phyloP scores from a whole-genome alignment of 2,888 invertebrate genomes.

The Cryptocephalus primarius region DNA sequence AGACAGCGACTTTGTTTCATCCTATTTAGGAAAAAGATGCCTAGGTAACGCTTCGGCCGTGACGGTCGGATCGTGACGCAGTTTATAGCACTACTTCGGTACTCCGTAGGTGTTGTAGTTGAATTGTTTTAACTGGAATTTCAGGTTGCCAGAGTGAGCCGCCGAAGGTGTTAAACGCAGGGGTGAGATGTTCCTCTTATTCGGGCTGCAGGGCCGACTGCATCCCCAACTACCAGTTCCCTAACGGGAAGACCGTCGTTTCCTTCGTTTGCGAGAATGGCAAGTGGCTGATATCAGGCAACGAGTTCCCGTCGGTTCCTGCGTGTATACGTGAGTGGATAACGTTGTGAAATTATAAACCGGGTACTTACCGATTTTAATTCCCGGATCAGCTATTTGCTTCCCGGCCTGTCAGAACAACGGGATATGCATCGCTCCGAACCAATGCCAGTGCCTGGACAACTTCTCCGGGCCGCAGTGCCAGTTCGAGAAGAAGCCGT shows the following conservation, averaged over 20 bases:
- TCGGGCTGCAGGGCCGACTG: conserved; percentile 45
- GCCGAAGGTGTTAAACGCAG: conserved; percentile 29
- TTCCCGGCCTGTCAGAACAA: conserved; percentile 65
- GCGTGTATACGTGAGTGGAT: conserved; percentile 48
- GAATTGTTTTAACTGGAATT: conserved; percentile 1
- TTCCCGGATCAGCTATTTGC: conserved; percentile 69
- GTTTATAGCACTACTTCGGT: too few relatives aligned
- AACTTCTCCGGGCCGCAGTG: conserved; percentile 64
- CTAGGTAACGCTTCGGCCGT: too few relatives aligned
- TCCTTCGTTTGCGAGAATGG: conserved; percentile 40
- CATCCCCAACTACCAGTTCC: conserved; percentile 40
- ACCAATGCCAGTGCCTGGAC: conserved; percentile 64
- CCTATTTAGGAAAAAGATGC: too few relatives aligned
- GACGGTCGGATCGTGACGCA: too few relatives aligned
- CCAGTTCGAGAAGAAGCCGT: conserved; percentile 62
- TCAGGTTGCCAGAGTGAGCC: conserved; percentile 29
- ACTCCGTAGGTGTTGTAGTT: not conserved
- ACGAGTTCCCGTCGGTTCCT: conserved; percentile 40
- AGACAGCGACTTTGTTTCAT: not conserved
- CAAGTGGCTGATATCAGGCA: conserved; percentile 40
- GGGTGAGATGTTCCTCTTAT: conserved; percentile 29
- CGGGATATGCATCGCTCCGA: conserved; percentile 66
- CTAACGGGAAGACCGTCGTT: conserved; percentile 40
- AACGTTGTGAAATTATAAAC: not conserved
- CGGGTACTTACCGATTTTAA: too few relatives aligned